Evolutionary conservation across 1,140 invertebrate species (phyloP).

Genomic region (Lucilia sericata): DNA sequence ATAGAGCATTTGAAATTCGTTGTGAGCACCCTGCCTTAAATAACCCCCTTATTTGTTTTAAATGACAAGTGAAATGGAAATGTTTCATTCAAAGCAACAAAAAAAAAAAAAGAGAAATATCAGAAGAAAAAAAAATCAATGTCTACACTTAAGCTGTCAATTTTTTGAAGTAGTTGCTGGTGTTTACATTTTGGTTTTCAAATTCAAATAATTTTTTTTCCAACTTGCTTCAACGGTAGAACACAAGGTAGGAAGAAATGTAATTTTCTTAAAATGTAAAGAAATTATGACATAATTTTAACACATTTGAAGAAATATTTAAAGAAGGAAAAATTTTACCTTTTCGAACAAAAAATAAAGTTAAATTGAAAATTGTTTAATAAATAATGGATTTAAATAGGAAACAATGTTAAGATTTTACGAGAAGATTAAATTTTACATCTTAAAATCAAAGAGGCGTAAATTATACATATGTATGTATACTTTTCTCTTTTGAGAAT

Average conservation of each 20-base stretch:
- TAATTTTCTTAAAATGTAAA: neutral
- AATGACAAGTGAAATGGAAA: slow-evolving; percentile 5
- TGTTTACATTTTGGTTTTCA: neutral
- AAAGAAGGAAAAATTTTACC: neutral
- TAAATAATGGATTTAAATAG: neutral
- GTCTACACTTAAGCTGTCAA: slow-evolving; percentile 26
- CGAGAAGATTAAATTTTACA: neutral
- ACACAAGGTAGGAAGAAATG: neutral
- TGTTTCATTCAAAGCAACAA: neutral
- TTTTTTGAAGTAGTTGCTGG: slow-evolving; percentile 25
- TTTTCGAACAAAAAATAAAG: neutral
- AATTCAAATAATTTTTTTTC: neutral
- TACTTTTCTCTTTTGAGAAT: neutral
- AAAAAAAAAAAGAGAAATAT: neutral
- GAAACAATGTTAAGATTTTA: neutral
- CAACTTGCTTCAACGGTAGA: neutral
- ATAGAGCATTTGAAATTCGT: neutral
- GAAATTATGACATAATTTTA: slow-evolving; percentile 26
- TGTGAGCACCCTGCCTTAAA: neutral
- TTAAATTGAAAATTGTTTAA: neutral
- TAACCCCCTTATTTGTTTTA: slow-evolving; percentile 12
- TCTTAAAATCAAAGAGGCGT: neutral
- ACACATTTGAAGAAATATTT: neutral
- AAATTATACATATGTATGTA: too few relatives aligned
- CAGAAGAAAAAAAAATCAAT: neutral